phyloP scores from a whole-genome alignment of 1,140 invertebrate genomes.

The Nixonia krombeini region DNA sequence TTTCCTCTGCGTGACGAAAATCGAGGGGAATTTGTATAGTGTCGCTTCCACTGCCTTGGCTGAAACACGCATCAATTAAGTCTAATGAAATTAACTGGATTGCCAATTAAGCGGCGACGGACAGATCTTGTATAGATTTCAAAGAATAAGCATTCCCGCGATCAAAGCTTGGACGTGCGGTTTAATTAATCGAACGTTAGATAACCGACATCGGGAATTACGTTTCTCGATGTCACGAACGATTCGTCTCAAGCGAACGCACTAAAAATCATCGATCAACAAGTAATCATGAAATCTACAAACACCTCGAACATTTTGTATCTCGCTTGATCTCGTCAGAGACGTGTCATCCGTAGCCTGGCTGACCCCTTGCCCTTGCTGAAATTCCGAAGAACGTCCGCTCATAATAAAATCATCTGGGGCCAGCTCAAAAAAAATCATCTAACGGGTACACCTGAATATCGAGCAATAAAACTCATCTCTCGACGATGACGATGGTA shows the following conservation, averaged over 20 bases:
- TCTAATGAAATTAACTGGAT: no score
- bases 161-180: no score
- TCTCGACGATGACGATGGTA: conserved; percentile 56
- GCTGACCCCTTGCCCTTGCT: conserved; percentile 21
- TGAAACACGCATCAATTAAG: no score
- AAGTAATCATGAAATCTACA: conserved; percentile 45
- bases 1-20: no score
- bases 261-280: conserved; percentile 51
- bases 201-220: no score
- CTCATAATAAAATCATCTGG: conserved; percentile 65
- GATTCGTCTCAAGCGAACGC: conserved; percentile 40
- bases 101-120: no score
- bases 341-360: conserved; percentile 59
- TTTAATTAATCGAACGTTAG: no score
- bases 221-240: conserved; percentile 18
- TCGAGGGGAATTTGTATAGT: no score
- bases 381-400: conserved; percentile 44
- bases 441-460: conserved; percentile 69
- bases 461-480: conserved; percentile 68
- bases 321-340: conserved; percentile 58
- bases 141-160: no score
- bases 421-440: conserved; percentile 51
- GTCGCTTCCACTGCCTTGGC: no score
- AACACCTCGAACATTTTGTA: conserved; percentile 41
- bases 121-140: no score